Base-by-base conservation (phyloP, 2,113 vertebrate species). In the Sebastes fasciatus region DNA sequence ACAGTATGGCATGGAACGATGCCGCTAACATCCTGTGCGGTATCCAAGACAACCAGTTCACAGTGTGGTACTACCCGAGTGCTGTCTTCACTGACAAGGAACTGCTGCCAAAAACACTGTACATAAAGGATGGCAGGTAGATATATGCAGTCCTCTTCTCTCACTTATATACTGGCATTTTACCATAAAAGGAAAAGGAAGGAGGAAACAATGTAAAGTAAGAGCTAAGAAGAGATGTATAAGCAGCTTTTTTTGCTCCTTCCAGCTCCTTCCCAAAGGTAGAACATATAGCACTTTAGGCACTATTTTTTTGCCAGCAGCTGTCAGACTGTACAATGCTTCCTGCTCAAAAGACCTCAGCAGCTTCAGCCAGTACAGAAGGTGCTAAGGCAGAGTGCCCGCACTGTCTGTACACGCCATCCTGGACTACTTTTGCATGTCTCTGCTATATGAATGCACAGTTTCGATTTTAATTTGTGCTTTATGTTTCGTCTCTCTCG, bases 1-100 rank as follows among this genome's bases (percentile, higher is more conserved):
- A 98, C 81, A 97, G 96, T 23, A 86, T 99, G 94, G 97, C 97
- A 6, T 99, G 98, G 98, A 98, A 97, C 54, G 97, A 99, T 88
- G 86, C 92, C 0, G 96, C 95, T 55, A 99, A 98, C 93, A 96
- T 99, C 79, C 94, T 99, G 1, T 98, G 97, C 94, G 98, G 97
- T 42, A 94, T 99, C 80, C 98, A 99, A 67, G 97, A 98, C 77
- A 95, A 89, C 71, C 95, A 88, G 55, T 93, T 99, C 51, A 97
- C 96, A 0, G 96, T 99, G 74, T 99, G 98, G 98, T 98, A 96
- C 88, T 97, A 98, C 75, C 98, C 98, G 14, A 97, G 94, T 84
- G 93, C 92, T 0, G 96, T 98, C 81, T 98, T 98, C 54, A 96
- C 97, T 45, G 98, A 99, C 90, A 97, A 96, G 91, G 97, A 99